Base-by-base conservation (phyloP, 1,140 invertebrate species). In the Caenorhabditis tropicalis region DNA sequence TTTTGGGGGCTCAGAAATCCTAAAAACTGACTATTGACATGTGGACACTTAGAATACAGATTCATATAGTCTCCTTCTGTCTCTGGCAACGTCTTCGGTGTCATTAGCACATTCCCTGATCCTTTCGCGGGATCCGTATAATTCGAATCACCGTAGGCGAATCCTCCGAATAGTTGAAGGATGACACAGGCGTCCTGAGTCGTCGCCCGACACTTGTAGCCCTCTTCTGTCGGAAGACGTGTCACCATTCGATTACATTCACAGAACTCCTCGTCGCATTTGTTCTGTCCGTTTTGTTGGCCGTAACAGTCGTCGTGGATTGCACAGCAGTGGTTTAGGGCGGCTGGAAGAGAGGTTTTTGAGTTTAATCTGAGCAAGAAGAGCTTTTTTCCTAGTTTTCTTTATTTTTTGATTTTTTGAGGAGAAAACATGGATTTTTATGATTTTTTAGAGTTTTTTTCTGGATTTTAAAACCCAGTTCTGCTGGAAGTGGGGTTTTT, bases 251-350 rank as follows among this genome's bases (percentile, higher is more conserved):
- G 21, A 31, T 81, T 85, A 46, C 84, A 85, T 12, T 36, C 33
- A 27, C 81, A 79, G 60, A 85, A 85, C 1, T 85, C 80, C 9
- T 82, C 51, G 48, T 85, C 84, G 36, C 84, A 85, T 31, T 53
- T 82, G 12, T 74, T 39, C 79, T 82, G 84, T 5, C 81, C 81
- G 2, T 31, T 9, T 16, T 82, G 80, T 10, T 49, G 80, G 4
- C 43, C 84, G 60, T 85, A 85, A 58, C 84, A 85, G 15, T 82
- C 84, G 33, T 85, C 84, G 56, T 85, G 84, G 15, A 82, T 58
- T 15, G 48, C 81, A 36, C 84, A 85, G 60, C 84, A 85, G n/a
- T 82, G 81, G 39, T 85, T 85, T 24, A 85, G 27, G 19, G 51
- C 81, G n/a, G 60, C 84, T 85, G 70, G n/a, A n/a, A n/a, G n/a